Evolutionary conservation across 37 sponge, comb jelly and placozoan species (phyloP), one percentile per base, ranked within the genome.

Genomic region (Cliona cf. orientalis): DNA sequence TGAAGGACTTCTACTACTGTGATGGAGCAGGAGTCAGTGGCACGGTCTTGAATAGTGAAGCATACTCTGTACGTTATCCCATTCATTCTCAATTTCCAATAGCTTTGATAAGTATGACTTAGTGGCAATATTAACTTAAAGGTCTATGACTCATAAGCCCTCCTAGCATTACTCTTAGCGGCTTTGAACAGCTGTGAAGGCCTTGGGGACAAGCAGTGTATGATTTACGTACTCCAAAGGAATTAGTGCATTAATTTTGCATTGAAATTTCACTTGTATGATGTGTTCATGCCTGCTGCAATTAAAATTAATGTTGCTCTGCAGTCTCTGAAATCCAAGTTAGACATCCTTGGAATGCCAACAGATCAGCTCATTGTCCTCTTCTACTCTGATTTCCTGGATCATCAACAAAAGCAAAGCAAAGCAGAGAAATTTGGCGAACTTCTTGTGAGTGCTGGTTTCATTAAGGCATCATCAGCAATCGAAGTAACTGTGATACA

Each of bases 1-100:
- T 87, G 23, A 57, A 35, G 3, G 75, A 74, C 41, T 87, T 83
- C 80, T 91, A 83, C 75, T 26, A 86, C 43, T 63, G 55, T 28
- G 87, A 38, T 34, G 92, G 92, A 25, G 43, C 74, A 19, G 92
- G 92, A 33, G 46, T 91, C 65, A 14, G 42, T 22, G 43, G 25
- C 3, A 57, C 9, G 5, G 46, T 53, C 2, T 40, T 91, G 74
- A 44, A 83, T 22, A n/a, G n/a, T n/a, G n/a, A n/a, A n/a, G n/a
- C n/a, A n/a, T n/a, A n/a, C n/a, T n/a, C n/a, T n/a, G n/a, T n/a
- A n/a, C n/a, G n/a, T n/a, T n/a, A n/a, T n/a, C n/a, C n/a, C n/a
- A n/a, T n/a, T n/a, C n/a, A n/a, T n/a, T n/a, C n/a, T n/a, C n/a
- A n/a, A n/a, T n/a, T n/a, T n/a, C n/a, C n/a, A n/a, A n/a, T n/a